A percentile compares a stretch with the other conserved stretches of the same genome.
Conservation (phyloP, 2,113 vertebrate genomes). For the Prionailurus bengalensis region DNA sequence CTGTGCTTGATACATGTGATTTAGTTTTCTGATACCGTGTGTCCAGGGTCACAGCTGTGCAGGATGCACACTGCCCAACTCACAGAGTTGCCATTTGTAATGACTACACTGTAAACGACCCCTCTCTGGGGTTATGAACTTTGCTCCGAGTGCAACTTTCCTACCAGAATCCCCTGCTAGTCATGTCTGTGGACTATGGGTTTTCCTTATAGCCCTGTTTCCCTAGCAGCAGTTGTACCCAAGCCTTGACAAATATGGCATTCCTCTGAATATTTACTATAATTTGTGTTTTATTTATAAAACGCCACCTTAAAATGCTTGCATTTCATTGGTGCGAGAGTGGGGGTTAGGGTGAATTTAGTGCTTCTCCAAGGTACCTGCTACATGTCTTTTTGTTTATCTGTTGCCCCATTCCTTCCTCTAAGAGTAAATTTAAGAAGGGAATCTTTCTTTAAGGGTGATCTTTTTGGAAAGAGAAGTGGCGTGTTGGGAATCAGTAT, state of each 20-base stretch:
- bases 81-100: not conserved
- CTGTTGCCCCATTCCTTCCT: not conserved
- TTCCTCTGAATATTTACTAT: not conserved
- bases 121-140: not conserved
- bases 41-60: not conserved
- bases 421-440: slow-evolving; percentile 30
- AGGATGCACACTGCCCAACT: not conserved
- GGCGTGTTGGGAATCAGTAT: slow-evolving; percentile 47
- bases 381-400: slow-evolving; percentile 13
- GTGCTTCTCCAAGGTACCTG: not conserved
- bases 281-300: not conserved
- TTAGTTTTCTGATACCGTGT: not conserved
- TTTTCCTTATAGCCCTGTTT: not conserved
- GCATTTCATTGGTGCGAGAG: not conserved
- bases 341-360: not conserved
- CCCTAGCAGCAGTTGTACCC: not conserved
- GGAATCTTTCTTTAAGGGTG: slow-evolving; percentile 50
- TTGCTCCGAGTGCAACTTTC: not conserved
- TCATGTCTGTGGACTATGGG: not conserved
- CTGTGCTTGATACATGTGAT: not conserved
- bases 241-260: not conserved
- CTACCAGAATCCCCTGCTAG: not conserved
- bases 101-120: not conserved
- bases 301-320: not conserved
- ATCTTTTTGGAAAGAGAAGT: slow-evolving; percentile 58